Evolutionary conservation across 1,140 invertebrate species (phyloP).

Genomic region (Bombus turneri): DNA sequence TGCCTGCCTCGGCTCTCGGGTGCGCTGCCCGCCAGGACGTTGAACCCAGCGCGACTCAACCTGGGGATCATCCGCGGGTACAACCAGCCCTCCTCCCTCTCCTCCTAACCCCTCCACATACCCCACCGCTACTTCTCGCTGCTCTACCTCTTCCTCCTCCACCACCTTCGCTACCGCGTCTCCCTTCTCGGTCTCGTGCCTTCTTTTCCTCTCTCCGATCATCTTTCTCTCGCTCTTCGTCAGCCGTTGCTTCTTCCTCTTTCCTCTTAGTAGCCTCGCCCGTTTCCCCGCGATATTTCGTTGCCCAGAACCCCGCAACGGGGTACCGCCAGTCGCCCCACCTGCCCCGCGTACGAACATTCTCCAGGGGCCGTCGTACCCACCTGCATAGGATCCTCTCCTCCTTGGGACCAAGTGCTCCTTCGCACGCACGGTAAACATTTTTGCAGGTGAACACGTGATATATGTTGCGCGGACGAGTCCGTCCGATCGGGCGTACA

Average conservation of each 20-base stretch:
- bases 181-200: not conserved
- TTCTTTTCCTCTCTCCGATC: not conserved
- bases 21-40: constrained; percentile 82
- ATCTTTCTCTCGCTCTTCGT: not conserved
- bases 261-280: not conserved
- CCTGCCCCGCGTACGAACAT: constrained; percentile 55
- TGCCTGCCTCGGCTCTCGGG: constrained; percentile 75
- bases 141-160: not conserved
- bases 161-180: constrained; percentile 4
- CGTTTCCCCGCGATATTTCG: constrained; percentile 43
- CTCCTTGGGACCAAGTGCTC: constrained; percentile 42
- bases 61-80: constrained; percentile 81
- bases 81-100: constrained; percentile 48
- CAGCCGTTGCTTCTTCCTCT: not conserved
- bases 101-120: not conserved
- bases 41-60: constrained; percentile 82
- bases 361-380: constrained; percentile 61
- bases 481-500: constrained; percentile 1
- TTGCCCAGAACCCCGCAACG: constrained; percentile 4
- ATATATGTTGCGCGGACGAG: constrained; percentile 37
- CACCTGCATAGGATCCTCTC: constrained; percentile 58
- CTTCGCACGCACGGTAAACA: constrained; percentile 62
- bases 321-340: constrained; percentile 34
- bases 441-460: constrained; percentile 62
- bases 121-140: not conserved